A percentile compares a stretch with the other conserved stretches of the same genome.
These are phyloP conservation scores for Triplophysa bombifrons DNA, from an alignment of 2,797 vertebrate genomes.

Conservation along the genomic window DNA sequence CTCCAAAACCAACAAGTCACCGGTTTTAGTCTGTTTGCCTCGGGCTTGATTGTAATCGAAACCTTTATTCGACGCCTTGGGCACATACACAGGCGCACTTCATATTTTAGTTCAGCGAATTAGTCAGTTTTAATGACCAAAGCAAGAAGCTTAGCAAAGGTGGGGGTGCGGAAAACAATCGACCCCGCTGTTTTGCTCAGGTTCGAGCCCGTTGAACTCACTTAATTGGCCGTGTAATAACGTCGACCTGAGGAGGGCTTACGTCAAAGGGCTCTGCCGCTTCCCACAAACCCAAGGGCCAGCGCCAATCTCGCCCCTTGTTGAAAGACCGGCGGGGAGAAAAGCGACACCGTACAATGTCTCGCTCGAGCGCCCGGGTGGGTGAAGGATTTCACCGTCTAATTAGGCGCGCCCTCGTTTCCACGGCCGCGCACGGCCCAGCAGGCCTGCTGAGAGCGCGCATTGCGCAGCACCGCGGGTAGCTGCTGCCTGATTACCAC, in stretches of 20 bases:
- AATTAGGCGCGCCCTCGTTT: conserved; percentile 62
- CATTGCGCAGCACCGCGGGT: conserved; percentile 18
- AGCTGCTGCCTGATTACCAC: conserved; percentile 52
- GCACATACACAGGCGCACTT: not conserved
- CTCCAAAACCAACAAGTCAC: conserved; percentile 40
- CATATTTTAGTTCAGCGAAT: conserved; percentile 5
- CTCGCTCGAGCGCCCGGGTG: conserved; percentile 30
- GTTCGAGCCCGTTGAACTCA: conserved; percentile 73
- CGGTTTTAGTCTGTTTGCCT: conserved; percentile 37
- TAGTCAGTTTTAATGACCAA: not conserved
- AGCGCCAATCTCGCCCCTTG: conserved; percentile 66
- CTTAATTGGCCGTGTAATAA: conserved; percentile 87
- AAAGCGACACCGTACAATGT: conserved; percentile 59
- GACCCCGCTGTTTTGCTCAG: conserved; percentile 49
- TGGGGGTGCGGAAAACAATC: conserved; percentile 41
- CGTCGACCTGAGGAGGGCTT: conserved; percentile 77
- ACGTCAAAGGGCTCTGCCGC: conserved; percentile 51
- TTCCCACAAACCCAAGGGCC: conserved; percentile 75
- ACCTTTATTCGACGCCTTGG: conserved; percentile 7
- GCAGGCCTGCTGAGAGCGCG: conserved; percentile 37
- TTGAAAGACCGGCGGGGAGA: conserved; percentile 66
- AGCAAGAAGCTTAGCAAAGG: not conserved
- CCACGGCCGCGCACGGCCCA: conserved; percentile 50
- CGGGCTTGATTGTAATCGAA: conserved; percentile 34
- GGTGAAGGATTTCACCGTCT: conserved; percentile 59